phyloP scores from a whole-genome alignment of 1,140 invertebrate genomes.

The Drosophila obscura region DNA sequence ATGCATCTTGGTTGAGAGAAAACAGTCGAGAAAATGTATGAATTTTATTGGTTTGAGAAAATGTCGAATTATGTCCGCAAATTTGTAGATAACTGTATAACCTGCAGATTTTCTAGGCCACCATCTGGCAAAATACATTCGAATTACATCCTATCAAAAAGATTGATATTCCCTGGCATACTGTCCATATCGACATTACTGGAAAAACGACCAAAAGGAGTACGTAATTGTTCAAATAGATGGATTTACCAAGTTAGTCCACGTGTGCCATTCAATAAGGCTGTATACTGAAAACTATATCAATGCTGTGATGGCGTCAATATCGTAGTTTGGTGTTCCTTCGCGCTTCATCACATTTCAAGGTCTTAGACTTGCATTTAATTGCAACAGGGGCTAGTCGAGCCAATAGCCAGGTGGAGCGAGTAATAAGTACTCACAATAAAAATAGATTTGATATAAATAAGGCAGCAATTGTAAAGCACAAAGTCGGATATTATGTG shows the following conservation, averaged over 20 bases:
- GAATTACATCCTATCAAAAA: slow-evolving; percentile 7
- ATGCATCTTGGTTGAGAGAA: slow-evolving; percentile 20
- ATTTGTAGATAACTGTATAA: slow-evolving; percentile 8
- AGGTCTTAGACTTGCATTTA: neutral
- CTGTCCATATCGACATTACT: slow-evolving; percentile 17
- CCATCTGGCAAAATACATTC: slow-evolving; percentile 7
- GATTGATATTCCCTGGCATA: slow-evolving; percentile 8
- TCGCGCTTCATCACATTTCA: neutral
- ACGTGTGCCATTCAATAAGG: neutral
- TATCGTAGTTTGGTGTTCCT: neutral
- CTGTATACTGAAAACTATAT: neutral
- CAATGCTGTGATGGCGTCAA: neutral
- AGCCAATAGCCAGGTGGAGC: slow-evolving; percentile 1
- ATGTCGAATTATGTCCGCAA: slow-evolving; percentile 1
- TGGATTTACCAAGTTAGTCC: slow-evolving; percentile 5
- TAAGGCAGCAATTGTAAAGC: no score
- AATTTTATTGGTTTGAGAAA: no score
- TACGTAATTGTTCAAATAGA: slow-evolving; percentile 10
- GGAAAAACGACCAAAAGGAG: slow-evolving; percentile 15
- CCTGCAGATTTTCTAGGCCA: slow-evolving; percentile 5
- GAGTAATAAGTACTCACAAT: neutral
- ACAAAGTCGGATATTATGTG: no score
- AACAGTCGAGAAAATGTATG: slow-evolving; percentile 11
- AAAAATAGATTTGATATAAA: slow-evolving; percentile 32
- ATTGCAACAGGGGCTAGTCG: neutral